Evolutionary conservation across 2,797 vertebrate genomes (phyloP), one percentile per base, ranked within the genome.

Genomic region (Lutjanus argentimaculatus): DNA sequence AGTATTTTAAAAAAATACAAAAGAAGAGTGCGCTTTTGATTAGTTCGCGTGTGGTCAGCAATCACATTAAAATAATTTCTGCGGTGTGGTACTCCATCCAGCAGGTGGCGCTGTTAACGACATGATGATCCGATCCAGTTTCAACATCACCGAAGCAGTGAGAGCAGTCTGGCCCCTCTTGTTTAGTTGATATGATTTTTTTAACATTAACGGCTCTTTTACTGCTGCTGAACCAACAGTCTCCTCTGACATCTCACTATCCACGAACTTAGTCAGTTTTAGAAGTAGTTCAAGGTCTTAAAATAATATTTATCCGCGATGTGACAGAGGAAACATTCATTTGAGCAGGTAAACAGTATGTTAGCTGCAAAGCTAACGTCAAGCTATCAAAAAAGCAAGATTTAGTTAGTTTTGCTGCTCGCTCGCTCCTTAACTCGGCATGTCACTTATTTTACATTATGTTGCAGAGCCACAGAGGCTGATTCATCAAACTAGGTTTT

Each of bases 311-410:
- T 36, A 2, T n/a, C 1, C 1, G 40, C 42, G 13, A 59, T 53
- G 65, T 9, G 25, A 21, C 22, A 2, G 56, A 46, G 7, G 46
- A 48, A 42, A 2, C 0, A 8, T 7, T 6, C 36, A 22, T 70
- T 57, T 61, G 55, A 75, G 2, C 25, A 72, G 79, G 85, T 89
- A 84, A 86, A 80, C 67, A 62, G 57, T 48, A 1, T 48, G 57
- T 16, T 83, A 85, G 81, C 88, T 64, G 8, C 49, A 1, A 42
- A 19, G 77, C 87, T 87, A 83, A 46, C 17, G 8, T 17, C 4
- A 42, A 68, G 17, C 42, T 67, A 11, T 16, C 1, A 46, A 21
- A 52, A 56, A 57, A 48, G 64, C 36, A 42, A 4, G 0, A 16
- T 55, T 43, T 12, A 21, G 14, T 53, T n/a, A 6, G 3, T 22